Conservation (phyloP, 2,797 vertebrate genomes). For the Sciurus vulgaris region DNA sequence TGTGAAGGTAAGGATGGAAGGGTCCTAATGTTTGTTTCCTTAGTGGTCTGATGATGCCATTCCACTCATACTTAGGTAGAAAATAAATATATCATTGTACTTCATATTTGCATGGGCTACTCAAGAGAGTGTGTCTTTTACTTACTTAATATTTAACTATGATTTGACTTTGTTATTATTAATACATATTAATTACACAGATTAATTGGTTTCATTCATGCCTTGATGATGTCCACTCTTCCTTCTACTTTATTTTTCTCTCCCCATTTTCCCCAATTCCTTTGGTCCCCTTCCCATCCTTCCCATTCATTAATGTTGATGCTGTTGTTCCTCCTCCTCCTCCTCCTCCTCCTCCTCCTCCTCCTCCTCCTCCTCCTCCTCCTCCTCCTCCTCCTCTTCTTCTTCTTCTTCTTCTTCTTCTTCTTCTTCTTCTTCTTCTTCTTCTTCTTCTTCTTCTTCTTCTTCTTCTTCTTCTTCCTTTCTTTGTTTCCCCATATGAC, state of each 20-base stretch:
- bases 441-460: too few relatives aligned
- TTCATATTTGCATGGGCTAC: not conserved
- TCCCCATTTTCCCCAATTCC: too few relatives aligned
- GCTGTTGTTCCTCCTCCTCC: too few relatives aligned
- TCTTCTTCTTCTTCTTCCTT: too few relatives aligned
- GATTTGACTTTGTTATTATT: not conserved
- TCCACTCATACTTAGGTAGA: not conserved
- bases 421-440: too few relatives aligned
- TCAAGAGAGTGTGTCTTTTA: accelerated
- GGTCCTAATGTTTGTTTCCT: not conserved
- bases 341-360: too few relatives aligned
- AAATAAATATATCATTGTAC: not conserved
- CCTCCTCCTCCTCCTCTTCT: too few relatives aligned
- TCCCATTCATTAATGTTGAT: not conserved
- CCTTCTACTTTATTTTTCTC: too few relatives aligned
- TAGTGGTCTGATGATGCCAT: not conserved
- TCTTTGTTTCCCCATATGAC: not conserved
- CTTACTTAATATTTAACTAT: not conserved
- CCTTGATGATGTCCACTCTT: not conserved
- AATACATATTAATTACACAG: not conserved
- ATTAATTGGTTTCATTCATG: not conserved
- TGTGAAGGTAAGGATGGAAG: slow-evolving; percentile 1
- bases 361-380: too few relatives aligned
- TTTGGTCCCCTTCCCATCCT: not conserved
- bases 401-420: too few relatives aligned